These are phyloP conservation scores for Temnothorax unifasciatus DNA, from an alignment of 2,888 invertebrate genomes.

Conservation along the genomic window DNA sequence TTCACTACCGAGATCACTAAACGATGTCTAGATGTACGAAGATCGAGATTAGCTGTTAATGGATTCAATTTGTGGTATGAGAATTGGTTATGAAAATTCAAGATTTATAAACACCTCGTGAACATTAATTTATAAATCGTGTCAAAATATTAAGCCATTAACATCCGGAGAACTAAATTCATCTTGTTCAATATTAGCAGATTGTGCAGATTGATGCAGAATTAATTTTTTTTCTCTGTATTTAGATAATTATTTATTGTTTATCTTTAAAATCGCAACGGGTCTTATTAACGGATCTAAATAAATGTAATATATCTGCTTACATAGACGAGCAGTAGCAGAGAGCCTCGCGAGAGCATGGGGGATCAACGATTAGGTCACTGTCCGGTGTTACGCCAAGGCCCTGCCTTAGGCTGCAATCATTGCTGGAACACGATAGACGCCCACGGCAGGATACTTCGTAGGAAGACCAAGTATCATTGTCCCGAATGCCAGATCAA, in stretches of 20 bases:
- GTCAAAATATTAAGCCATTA: neutral
- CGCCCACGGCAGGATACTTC: conserved; percentile 92
- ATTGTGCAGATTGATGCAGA: neutral
- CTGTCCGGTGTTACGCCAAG: conserved; percentile 93
- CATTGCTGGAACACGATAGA: conserved; percentile 97
- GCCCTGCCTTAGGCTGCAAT: conserved; percentile 95
- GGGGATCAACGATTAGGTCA: conserved; percentile 90
- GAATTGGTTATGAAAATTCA: neutral
- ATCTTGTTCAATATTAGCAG: neutral
- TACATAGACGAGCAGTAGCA: conserved; percentile 66
- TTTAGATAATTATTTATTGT: neutral
- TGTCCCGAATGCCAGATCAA: conserved; percentile 96
- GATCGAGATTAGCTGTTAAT: neutral
- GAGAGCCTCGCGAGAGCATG: conserved; percentile 72
- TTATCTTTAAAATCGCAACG: neutral
- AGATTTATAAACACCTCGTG: too few relatives aligned
- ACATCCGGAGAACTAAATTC: neutral
- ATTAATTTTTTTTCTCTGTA: neutral
- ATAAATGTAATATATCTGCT: conserved; percentile 37
- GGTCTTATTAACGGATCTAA: neutral
- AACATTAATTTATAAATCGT: neutral
- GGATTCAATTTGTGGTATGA: neutral
- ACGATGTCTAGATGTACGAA: neutral
- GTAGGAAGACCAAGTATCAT: conserved; percentile 95
- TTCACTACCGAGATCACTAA: neutral